Evolutionary conservation across 2,113 vertebrate species (phyloP), one percentile per base, ranked within the genome.

Genomic region (Calyptomena viridis): DNA sequence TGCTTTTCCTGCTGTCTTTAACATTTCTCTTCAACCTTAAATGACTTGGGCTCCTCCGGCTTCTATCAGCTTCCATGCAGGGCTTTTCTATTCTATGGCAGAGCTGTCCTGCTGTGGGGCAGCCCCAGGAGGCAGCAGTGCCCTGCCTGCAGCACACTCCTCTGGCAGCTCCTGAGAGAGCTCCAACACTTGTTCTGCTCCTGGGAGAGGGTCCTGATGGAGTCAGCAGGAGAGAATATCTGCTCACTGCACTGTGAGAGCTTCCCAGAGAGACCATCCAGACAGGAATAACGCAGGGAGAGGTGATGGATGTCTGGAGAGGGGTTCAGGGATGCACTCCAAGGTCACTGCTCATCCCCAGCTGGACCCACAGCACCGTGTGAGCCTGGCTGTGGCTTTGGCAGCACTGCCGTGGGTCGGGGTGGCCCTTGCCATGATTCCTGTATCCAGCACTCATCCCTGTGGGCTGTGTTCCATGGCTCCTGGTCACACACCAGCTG

Each of bases 1-100:
- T 92, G 85, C 95, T 96, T 96, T 95, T 91, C 94, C 92, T 93
- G 81, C 87, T 94, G 89, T 69, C 92, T 95, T 88, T 93, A 91
- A 91, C 87, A 60, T 91, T 89, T 90, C 93, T 78, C n/a, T 90
- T 78, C 90, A 94, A 40, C 94, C 75, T 93, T 73, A 94, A 94
- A 90, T 73, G 81, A 86, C 84, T 92, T 49, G 52, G 39, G 33
- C 59, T 88, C 53, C 72, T 91, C 71, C 0, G 1, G 55, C 40
- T 94, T 72, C 92, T 55, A 9, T 68, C 33, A 33, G 53, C 67
- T 80, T 63, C 83, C 24, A 5, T 16, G 33, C 79, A 59, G 76
- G 35, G 40, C 40, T 82, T 40, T 77, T 44, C 86, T 46, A 20
- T 56, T 63, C 59, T 8, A 1, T 2, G 1, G 22, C 11, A 13